These are phyloP conservation scores for Petromus typicus DNA, from an alignment of 2,113 vertebrate genomes.

Conservation along the genomic window DNA sequence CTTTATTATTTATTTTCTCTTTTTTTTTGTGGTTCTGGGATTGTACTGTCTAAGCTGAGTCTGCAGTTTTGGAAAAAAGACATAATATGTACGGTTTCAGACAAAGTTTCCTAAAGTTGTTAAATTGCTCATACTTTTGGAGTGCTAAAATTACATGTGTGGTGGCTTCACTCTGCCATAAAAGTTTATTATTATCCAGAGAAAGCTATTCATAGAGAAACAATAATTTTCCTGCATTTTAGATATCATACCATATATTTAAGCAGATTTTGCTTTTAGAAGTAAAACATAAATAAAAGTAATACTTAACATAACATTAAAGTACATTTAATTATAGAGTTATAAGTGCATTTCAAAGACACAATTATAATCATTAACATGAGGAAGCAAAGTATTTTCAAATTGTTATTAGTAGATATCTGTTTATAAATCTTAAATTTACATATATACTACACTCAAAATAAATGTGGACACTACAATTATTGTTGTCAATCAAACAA, in stretches of 20 bases:
- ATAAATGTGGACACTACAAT: background rate
- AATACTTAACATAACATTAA: background rate
- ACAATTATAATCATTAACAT: background rate
- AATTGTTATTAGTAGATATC: conserved; percentile 28
- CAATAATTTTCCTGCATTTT: background rate
- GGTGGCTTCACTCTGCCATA: background rate
- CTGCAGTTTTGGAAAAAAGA: background rate
- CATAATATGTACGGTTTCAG: background rate
- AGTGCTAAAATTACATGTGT: background rate
- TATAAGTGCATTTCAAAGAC: background rate
- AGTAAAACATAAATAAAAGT: background rate
- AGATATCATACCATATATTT: background rate
- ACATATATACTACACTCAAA: background rate
- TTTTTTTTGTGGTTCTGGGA: background rate
- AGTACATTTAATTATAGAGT: background rate
- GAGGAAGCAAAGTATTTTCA: conserved; percentile 16
- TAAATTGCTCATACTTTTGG: background rate
- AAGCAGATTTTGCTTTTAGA: conserved; percentile 16
- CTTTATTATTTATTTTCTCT: background rate
- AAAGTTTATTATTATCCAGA: background rate
- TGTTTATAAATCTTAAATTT: background rate
- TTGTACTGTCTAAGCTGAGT: background rate
- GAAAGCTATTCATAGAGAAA: background rate
- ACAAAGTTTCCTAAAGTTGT: background rate
- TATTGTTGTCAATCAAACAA: background rate